phyloP scores from a whole-genome alignment of 2,797 vertebrate genomes.

The Ptychadena robeensis region DNA sequence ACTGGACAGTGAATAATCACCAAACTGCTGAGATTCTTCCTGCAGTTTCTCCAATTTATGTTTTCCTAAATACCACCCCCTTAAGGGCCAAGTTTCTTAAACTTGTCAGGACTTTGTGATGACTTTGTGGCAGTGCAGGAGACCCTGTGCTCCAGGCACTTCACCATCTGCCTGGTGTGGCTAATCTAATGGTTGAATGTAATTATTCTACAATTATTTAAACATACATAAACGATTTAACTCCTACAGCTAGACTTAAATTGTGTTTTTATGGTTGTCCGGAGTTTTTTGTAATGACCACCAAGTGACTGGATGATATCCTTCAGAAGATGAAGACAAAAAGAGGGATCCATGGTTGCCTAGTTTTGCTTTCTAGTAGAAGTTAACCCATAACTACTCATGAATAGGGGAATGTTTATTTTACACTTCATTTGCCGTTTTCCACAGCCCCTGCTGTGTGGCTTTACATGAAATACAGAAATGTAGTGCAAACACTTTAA shows the following conservation, averaged over 20 bases:
- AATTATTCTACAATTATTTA: neutral
- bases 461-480: slow-evolving; percentile 12
- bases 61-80: neutral
- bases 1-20: neutral
- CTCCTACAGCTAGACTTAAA: neutral
- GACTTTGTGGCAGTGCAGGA: too few species aligned
- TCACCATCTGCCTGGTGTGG: neutral
- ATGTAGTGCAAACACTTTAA: slow-evolving; percentile 31
- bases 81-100: neutral
- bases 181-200: too few species aligned
- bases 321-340: neutral
- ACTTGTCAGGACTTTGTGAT: too few species aligned
- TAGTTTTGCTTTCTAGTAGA: slow-evolving; percentile 9
- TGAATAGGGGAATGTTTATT: slow-evolving; percentile 16
- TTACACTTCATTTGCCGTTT: slow-evolving; percentile 20
- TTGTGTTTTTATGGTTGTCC: neutral
- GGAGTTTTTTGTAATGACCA: neutral
- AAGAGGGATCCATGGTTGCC: neutral
- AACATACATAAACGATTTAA: neutral
- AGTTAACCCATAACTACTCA: neutral
- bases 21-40: neutral
- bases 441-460: slow-evolving; percentile 1
- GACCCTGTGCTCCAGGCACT: neutral
- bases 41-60: neutral
- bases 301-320: neutral